Evolutionary conservation across 2,113 vertebrate genomes (phyloP), one percentile per base, ranked within the genome.

Genomic region (Lycaon pictus): DNA sequence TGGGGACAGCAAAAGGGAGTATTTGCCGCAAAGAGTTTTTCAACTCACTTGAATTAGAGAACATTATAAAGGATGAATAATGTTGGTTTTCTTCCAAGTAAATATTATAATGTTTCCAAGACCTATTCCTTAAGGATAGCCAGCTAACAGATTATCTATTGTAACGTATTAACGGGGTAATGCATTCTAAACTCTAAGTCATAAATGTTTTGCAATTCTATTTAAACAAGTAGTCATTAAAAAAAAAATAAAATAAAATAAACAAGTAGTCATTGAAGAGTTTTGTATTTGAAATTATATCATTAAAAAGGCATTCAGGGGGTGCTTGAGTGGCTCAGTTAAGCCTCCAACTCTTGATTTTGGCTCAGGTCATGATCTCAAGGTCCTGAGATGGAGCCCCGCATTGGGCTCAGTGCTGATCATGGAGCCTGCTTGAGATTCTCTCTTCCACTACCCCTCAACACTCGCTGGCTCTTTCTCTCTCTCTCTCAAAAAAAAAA

Each of bases 21-120:
- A 48, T 93, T 74, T n/a, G 11, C 19, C 35, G 3, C 32, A 72
- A 79, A 56, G 2, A 6, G 13, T 12, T 85, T 96, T 92, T 85
- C 58, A 89, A 76, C 17, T 69, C 11, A 63, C 69, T 88, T 27
- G 13, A 82, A 56, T 92, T 60, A 94, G 35, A 48, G 56, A 84
- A 22, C 80, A 93, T 80, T 62, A 71, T 22, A 95, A 58, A 58
- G 51, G 20, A 55, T 65, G 25, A 93, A 89, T 65, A 86, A 95
- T 56, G 77, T 37, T 16, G 19, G 37, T 5, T n/a, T 81, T 95
- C 89, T 94, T 65, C 84, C 55, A 81, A 92, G 19, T 84, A 84
- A 95, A 69, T 81, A 51, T 60, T 95, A 81, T 48, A 69, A 77
- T 85, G 29, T 85, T 85, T 76, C 63, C 58, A 92, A 92, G 84